phyloP scores from a whole-genome alignment of 2,113 vertebrate species.

The Sarotherodon lohbergeri region DNA sequence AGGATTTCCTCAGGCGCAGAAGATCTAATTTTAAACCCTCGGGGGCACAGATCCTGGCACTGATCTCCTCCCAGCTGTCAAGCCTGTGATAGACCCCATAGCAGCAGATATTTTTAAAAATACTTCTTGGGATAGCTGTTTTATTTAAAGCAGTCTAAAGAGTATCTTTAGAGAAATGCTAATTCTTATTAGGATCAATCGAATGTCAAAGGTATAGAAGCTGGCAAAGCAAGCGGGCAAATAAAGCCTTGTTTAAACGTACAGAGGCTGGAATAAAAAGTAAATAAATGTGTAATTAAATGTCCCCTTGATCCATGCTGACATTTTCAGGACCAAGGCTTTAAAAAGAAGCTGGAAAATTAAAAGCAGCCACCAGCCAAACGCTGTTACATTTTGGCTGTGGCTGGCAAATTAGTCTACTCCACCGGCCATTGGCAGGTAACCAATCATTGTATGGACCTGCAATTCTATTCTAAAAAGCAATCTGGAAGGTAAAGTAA shows the following conservation, averaged over 20 bases:
- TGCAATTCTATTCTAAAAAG: constrained; percentile 18
- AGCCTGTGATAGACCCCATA: neutral
- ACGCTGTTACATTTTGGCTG: constrained; percentile 17
- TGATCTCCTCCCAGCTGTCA: neutral
- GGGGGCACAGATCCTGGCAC: neutral
- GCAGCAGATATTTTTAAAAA: neutral
- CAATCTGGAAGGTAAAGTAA: constrained; percentile 36
- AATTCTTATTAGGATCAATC: neutral
- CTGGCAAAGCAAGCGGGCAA: neutral
- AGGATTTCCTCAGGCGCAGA: constrained; percentile 7
- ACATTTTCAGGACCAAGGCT: constrained; percentile 30
- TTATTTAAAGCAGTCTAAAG: neutral
- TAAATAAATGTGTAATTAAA: constrained; percentile 43
- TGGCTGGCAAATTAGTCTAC: constrained; percentile 25
- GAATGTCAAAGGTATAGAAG: neutral
- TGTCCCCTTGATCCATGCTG: constrained; percentile 32
- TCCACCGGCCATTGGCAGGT: constrained; percentile 34
- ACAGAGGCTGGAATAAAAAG: neutral
- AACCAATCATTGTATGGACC: constrained; percentile 40
- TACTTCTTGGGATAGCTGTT: neutral
- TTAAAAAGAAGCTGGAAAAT: constrained; percentile 32
- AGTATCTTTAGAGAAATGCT: neutral
- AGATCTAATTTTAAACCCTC: constrained; percentile 15
- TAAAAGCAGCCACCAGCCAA: constrained; percentile 42
- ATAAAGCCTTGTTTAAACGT: neutral